Evolutionary conservation across 1,140 invertebrate genomes (phyloP).

Genomic region (Venturia canescens): DNA sequence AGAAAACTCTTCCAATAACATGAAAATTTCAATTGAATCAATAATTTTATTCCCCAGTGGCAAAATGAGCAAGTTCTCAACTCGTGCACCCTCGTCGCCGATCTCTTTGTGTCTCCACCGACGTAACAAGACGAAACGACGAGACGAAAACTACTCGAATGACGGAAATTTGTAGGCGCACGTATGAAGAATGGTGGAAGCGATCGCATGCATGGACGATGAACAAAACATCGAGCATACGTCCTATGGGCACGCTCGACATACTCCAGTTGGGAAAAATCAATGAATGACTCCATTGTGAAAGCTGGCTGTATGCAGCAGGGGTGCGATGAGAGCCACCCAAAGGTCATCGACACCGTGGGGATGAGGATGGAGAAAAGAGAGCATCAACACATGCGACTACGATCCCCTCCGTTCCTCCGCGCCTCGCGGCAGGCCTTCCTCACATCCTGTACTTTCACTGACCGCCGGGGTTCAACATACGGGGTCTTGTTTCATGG

Average conservation of each 20-base stretch:
- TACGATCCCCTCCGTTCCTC: neutral
- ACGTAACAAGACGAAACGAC: neutral
- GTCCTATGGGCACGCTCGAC: constrained; percentile 20
- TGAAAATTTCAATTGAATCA: too few relatives aligned
- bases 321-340: neutral
- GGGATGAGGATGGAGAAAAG: constrained; percentile 33
- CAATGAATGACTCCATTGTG: constrained; percentile 34
- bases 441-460: constrained; percentile 14
- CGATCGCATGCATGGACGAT: too few relatives aligned
- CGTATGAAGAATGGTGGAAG: neutral
- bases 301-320: neutral
- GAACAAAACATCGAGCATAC: neutral
- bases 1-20: too few relatives aligned
- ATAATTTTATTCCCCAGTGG: too few relatives aligned
- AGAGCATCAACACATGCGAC: constrained; percentile 4
- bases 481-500: constrained; percentile 27
- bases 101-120: neutral
- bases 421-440: neutral
- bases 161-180: neutral
- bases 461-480: constrained; percentile 20
- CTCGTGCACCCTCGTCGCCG: neutral
- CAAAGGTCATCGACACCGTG: constrained; percentile 28
- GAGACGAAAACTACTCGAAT: neutral
- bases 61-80: neutral
- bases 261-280: constrained; percentile 33